These are phyloP conservation scores for Setophaga coronata DNA, from an alignment of 2,113 vertebrate species.

Conservation along the genomic window DNA sequence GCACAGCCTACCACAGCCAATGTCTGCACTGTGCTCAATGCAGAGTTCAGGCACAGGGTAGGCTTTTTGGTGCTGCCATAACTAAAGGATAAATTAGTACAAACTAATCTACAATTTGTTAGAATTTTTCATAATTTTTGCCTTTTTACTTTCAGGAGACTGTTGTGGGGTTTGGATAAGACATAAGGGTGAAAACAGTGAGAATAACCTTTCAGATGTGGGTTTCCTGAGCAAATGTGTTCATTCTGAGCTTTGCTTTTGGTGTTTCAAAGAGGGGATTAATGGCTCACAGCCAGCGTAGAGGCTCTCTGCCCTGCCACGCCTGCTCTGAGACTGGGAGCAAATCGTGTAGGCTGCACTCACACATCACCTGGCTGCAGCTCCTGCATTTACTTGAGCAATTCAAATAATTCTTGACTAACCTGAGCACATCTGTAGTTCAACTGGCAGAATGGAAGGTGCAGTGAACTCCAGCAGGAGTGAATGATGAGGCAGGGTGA, in stretches of 20 bases:
- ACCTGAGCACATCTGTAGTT: background rate
- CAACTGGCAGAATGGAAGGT: background rate
- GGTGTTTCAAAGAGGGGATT: background rate
- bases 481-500: background rate
- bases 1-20: background rate
- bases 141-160: background rate
- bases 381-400: background rate
- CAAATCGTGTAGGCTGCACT: background rate
- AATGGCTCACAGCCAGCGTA: background rate
- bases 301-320: background rate
- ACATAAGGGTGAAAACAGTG: background rate
- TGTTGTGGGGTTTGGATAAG: background rate
- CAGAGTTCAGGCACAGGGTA: background rate
- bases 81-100: background rate
- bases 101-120: background rate
- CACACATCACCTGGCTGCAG: background rate
- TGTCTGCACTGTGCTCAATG: background rate
- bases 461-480: background rate
- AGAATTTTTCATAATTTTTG: background rate
- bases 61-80: background rate
- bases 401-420: background rate
- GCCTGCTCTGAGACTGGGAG: background rate
- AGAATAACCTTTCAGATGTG: background rate
- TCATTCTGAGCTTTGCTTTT: background rate
- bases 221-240: background rate